Conservation (phyloP, 2,888 invertebrate species). For the Lycophotia porphyrea region DNA sequence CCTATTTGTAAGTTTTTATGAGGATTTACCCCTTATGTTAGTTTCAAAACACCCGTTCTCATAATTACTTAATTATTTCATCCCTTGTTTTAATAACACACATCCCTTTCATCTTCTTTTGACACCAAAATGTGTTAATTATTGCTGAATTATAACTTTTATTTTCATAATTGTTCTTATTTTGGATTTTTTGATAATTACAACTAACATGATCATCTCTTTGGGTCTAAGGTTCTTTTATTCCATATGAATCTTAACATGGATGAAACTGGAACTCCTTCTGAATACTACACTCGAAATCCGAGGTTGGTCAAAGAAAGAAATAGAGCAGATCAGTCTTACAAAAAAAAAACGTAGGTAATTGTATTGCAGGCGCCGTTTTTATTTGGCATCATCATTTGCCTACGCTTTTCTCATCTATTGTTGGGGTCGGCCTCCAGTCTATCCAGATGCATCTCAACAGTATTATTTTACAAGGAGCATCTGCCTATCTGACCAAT, state of each 20-base stretch:
- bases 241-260: background rate
- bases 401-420: background rate
- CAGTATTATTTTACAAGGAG: background rate
- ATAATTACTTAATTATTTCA: slow-evolving; percentile 44
- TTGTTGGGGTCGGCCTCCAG: background rate
- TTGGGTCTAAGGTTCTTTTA: background rate
- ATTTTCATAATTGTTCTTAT: slow-evolving; percentile 37
- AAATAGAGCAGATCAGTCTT: background rate
- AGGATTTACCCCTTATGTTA: background rate
- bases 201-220: background rate
- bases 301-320: background rate
- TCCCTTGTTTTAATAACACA: slow-evolving; percentile 38
- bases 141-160: slow-evolving; percentile 52
- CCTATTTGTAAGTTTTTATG: background rate
- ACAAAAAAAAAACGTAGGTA: background rate
- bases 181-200: slow-evolving; percentile 5
- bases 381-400: background rate
- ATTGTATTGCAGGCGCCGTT: background rate
- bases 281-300: background rate
- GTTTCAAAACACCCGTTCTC: background rate
- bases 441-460: background rate
- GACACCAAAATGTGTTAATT: slow-evolving; percentile 63
- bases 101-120: slow-evolving; percentile 46
- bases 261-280: background rate
- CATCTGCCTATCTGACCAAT: background rate